phyloP scores from a whole-genome alignment of 2,797 vertebrate species.

The Merluccius polli region DNA sequence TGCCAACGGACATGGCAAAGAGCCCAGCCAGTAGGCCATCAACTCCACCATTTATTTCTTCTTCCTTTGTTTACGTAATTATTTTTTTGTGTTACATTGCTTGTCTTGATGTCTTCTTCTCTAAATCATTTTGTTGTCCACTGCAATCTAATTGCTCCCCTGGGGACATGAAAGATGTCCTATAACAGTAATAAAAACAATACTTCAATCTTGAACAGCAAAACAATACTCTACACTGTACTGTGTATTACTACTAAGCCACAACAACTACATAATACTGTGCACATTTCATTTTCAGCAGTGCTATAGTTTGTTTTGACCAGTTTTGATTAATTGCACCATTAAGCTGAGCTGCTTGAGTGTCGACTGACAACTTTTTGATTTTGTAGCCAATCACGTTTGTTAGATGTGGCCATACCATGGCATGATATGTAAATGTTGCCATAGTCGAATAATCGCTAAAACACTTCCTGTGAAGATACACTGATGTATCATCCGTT shows the following conservation, averaged over 20 bases:
- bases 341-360: too few species aligned
- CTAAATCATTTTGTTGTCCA: not conserved
- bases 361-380: not conserved
- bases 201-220: not conserved
- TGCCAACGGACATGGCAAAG: not conserved
- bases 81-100: not conserved
- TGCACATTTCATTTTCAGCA: not conserved
- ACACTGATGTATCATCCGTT: too few species aligned
- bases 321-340: not conserved
- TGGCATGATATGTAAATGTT: too few species aligned
- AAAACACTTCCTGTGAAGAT: too few species aligned
- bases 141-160: not conserved
- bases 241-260: not conserved
- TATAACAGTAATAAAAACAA: not conserved
- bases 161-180: not conserved
- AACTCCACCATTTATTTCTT: not conserved
- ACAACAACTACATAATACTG: not conserved
- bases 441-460: too few species aligned
- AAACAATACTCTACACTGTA: not conserved
- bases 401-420: too few species aligned
- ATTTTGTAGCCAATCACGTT: not conserved
- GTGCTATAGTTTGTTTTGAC: not conserved
- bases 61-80: not conserved
- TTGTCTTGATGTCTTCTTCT: not conserved
- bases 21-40: too few species aligned